A percentile compares a stretch with the other conserved stretches of the same genome.
Conservation (phyloP, 2,797 vertebrate genomes). For the Darevskia mixta region DNA sequence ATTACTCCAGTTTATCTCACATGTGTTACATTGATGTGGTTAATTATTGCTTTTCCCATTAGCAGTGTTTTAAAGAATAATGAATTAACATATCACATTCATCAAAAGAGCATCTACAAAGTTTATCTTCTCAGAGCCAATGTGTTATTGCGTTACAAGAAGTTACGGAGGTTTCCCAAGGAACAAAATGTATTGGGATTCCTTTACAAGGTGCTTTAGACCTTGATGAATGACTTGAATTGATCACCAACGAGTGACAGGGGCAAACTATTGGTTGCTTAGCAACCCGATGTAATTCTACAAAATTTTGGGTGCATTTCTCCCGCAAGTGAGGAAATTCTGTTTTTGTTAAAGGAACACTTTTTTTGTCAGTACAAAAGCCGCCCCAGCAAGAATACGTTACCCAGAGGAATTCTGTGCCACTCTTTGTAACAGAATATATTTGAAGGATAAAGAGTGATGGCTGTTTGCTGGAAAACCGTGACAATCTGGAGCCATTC, state of each 20-base stretch:
- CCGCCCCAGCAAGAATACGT: conserved; percentile 42
- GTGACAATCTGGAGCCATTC: not conserved
- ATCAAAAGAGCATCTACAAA: conserved; percentile 78
- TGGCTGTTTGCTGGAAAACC: conserved; percentile 22
- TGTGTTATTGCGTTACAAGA: conserved; percentile 74
- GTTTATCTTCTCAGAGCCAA: conserved; percentile 77
- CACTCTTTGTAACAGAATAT: conserved; percentile 24
- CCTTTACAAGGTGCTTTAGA: conserved; percentile 69
- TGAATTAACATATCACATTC: conserved; percentile 75
- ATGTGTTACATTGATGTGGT: conserved; percentile 60
- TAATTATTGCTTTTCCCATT: conserved; percentile 81
- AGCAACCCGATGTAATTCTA: conserved; percentile 81
- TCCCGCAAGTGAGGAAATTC: conserved; percentile 77
- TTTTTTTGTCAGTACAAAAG: conserved; percentile 61
- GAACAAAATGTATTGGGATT: conserved; percentile 72
- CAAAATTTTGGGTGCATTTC: conserved; percentile 76
- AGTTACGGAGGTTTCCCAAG: conserved; percentile 77
- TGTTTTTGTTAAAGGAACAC: conserved; percentile 66
- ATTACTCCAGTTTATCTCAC: conserved; percentile 78
- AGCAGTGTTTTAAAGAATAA: conserved; percentile 75
- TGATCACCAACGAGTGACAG: conserved; percentile 77
- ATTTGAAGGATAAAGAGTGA: not conserved
- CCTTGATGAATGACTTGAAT: conserved; percentile 78
- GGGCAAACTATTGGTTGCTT: conserved; percentile 76
- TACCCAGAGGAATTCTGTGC: conserved; percentile 48